These are phyloP conservation scores for Meteorus sp. DNA, from an alignment of 1,140 invertebrate species.

Conservation along the genomic window DNA sequence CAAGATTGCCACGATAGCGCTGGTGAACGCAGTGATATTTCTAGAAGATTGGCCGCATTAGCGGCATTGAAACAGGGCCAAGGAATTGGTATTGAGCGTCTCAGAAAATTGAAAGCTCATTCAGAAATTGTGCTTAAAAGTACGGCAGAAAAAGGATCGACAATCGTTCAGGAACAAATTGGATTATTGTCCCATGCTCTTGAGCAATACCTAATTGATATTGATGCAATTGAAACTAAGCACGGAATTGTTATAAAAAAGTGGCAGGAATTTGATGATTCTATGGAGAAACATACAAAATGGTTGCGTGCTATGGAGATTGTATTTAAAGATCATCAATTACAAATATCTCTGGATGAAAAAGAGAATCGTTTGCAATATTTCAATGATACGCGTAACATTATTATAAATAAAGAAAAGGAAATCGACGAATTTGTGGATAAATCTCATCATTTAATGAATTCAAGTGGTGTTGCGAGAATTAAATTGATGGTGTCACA, in stretches of 20 bases:
- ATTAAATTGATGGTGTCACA: constrained; percentile 88
- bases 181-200: constrained; percentile 68
- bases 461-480: constrained; percentile 80
- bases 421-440: constrained; percentile 89
- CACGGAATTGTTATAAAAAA: constrained; percentile 74
- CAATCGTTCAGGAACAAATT: constrained; percentile 74
- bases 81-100: constrained; percentile 70
- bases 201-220: constrained; percentile 67
- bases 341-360: constrained; percentile 78
- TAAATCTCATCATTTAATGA: constrained; percentile 82
- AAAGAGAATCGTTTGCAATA: constrained; percentile 77
- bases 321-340: constrained; percentile 80
- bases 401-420: constrained; percentile 75
- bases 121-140: constrained; percentile 74
- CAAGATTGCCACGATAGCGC: constrained; percentile 74
- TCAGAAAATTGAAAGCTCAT: constrained; percentile 71
- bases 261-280: constrained; percentile 87
- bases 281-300: constrained; percentile 75
- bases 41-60: constrained; percentile 71
- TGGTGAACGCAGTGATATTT: constrained; percentile 80
- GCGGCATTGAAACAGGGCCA: constrained; percentile 71
- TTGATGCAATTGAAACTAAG: constrained; percentile 67
- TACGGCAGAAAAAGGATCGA: constrained; percentile 78
- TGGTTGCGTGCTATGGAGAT: constrained; percentile 86
- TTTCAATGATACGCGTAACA: constrained; percentile 74